Percentiles rank a stretch among this genome's conserved stretches.
Evolutionary conservation across 2,113 vertebrate species (phyloP).

Genomic region (Pelodiscus sinensis): DNA sequence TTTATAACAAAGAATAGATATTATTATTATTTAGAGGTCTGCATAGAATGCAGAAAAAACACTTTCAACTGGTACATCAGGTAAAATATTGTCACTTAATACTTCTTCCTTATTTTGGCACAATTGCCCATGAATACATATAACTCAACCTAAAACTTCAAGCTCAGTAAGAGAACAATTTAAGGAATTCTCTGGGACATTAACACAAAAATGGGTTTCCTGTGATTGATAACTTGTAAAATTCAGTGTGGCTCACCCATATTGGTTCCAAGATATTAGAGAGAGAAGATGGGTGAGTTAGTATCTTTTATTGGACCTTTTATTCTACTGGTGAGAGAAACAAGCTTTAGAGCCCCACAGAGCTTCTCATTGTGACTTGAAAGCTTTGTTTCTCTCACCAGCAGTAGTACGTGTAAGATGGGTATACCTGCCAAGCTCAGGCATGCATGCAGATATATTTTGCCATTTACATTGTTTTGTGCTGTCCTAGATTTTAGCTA

Average conservation of each 20-base stretch:
- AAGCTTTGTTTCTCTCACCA: neutral
- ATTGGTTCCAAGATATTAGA: neutral
- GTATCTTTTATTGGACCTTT: neutral
- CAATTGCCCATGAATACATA: neutral
- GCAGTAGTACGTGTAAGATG: neutral
- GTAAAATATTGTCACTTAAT: neutral
- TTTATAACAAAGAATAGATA: neutral
- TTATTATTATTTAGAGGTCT: neutral
- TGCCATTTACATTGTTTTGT: slow-evolving; percentile 8
- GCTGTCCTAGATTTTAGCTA: slow-evolving; percentile 1
- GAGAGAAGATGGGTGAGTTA: neutral
- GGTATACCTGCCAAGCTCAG: neutral
- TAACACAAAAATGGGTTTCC: neutral
- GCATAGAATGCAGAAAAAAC: neutral
- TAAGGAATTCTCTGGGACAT: neutral
- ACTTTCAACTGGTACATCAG: neutral
- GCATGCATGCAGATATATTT: neutral
- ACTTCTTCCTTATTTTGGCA: neutral
- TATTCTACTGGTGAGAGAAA: neutral
- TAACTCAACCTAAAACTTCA: neutral
- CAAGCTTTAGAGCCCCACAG: neutral
- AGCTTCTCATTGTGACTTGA: neutral
- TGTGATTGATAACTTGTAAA: neutral
- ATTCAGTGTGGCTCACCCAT: neutral
- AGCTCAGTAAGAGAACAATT: neutral